Evolutionary conservation across 1,140 invertebrate species (phyloP).

Genomic region (Bombus pyrosoma): DNA sequence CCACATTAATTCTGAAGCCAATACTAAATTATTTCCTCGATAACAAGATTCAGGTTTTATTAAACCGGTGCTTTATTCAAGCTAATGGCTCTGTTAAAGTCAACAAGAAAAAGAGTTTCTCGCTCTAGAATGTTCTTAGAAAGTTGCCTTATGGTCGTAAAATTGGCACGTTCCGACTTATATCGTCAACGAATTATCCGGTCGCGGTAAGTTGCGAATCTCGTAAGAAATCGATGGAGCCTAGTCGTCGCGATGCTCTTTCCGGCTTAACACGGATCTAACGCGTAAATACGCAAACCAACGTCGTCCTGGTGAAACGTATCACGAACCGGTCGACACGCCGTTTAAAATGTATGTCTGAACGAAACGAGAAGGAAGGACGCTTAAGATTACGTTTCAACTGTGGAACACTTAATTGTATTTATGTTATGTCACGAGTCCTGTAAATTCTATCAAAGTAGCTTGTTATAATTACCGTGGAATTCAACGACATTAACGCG

Average conservation of each 20-base stretch:
- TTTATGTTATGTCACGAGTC: slow-evolving; percentile 2
- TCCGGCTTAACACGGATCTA: slow-evolving; percentile 24
- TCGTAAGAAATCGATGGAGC: slow-evolving; percentile 40
- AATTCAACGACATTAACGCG: background rate
- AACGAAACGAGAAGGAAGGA: background rate
- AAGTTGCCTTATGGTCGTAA: slow-evolving; percentile 30
- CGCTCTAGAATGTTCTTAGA: background rate
- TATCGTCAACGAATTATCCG: slow-evolving; percentile 56
- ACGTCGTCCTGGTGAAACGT: slow-evolving; percentile 31
- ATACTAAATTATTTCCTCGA: background rate
- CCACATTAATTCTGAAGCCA: no score
- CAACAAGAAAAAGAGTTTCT: background rate
- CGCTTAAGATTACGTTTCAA: background rate
- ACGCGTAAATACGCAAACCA: slow-evolving; percentile 43
- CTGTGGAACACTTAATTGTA: slow-evolving; percentile 8
- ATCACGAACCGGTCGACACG: background rate
- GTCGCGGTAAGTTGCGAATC: slow-evolving; percentile 28
- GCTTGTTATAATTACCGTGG: background rate
- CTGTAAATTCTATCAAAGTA: background rate
- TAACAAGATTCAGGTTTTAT: background rate
- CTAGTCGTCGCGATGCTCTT: slow-evolving; percentile 15
- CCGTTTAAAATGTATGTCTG: background rate
- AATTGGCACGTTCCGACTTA: slow-evolving; percentile 32
- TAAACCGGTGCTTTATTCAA: background rate
- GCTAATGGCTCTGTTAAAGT: background rate